Evolutionary conservation across 2,797 vertebrate species (phyloP), one percentile per base, ranked within the genome.

Genomic region (Labroides dimidiatus): DNA sequence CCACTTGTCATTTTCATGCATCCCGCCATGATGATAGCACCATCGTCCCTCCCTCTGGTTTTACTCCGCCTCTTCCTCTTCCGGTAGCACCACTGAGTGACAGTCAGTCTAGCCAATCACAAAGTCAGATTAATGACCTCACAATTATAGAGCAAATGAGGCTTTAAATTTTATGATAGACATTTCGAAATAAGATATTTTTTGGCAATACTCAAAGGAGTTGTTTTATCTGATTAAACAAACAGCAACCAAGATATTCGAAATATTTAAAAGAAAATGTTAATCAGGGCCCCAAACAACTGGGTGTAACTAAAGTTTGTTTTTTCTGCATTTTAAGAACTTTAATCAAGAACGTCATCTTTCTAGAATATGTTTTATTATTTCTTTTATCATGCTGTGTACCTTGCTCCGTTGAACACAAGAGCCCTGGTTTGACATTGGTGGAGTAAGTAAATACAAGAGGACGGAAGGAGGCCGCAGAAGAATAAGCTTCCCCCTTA

Each of bases 1-100:
- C 39, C 23, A 54, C 54, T 80, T 48, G n/a, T 55, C 16, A 50
- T 65, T 87, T 92, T 93, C 89, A 84, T 93, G 89, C 67, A 77
- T 90, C 91, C 91, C 91, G 92, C 91, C 91, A 93, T 93, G 90
- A 91, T 89, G 77, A 66, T 10, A 65, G 23, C 42, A 17, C 37
- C 64, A 27, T 11, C 19, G 4, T n/a, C 59, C 62, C 70, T 43
- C 50, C 54, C 61, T 16, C 1, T 7, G 43, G 45, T 16, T 62
- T 42, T 0, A 37, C 1, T 65, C 84, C 75, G 61, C 78, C 84
- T 13, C 30, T 84, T 81, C 80, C 77, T 43, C 19, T 1, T 61
- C 60, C 1, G 21, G 8, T 5, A 14, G n/a, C 2, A 13, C 1
- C 4, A 9, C 24, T 72, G 80, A 81, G 47, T 61, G 20, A 71